Evolutionary conservation across 1,140 invertebrate species (phyloP), one percentile per base, ranked within the genome.

Genomic region (Gryon sp.): DNA sequence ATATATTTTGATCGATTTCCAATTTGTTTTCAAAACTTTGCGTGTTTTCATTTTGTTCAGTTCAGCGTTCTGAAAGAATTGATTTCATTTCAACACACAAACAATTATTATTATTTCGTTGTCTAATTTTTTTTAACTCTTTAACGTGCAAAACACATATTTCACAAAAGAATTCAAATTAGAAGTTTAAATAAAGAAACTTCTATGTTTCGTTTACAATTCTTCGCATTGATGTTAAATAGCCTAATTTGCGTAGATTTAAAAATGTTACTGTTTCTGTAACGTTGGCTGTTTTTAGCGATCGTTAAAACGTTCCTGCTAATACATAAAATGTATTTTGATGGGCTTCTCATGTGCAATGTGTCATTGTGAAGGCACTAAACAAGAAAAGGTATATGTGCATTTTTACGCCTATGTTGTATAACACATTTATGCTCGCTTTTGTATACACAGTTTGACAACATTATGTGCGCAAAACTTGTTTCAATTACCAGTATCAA

Each of bases 291-390:
- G 66, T 62, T 74, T 69, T 81, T 81, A 75, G 78, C 55, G 63
- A 70, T 70, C 66, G 63, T 80, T 80, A 75, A 72, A 81, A 65
- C 45, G 50, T 78, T 72, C 69, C 55, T 55, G 76, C 65, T 81
- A 80, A 80, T 75, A 60, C 55, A 75, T 76, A 80, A 77, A 81
- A 81, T 60, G 66, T 73, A 79, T 77, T 81, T 81, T 79, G 68
- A 80, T 77, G 68, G 68, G 72, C 72, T 63, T 60, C 73, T 41
- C 52, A 66, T 45, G 30, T 45, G 50, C 55, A 63, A 76, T 60
- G 41, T 41, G 63, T 69, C 41, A 68, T 68, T 76, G 57, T 62
- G 12, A 34, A 68, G 50, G 69, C 43, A 38, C 48, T 43, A 36
- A 30, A 46, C 30, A 43, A 48, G 62, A 72, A 62, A 68, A 28